Evolutionary conservation across 1,140 invertebrate species (phyloP).

Genomic region (Drosophila asahinai): DNA sequence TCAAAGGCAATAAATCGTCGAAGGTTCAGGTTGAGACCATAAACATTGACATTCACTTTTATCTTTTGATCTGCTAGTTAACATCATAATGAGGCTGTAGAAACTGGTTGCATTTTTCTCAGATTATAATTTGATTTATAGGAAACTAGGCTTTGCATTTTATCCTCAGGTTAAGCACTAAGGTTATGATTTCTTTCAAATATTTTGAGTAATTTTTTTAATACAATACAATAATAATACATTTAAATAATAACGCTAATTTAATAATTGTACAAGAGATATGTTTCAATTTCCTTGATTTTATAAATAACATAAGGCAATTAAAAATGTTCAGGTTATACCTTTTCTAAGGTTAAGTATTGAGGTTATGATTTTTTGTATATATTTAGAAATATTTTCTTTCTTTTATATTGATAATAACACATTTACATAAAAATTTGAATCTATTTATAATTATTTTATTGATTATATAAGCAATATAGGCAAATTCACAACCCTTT

Average conservation of each 20-base stretch:
- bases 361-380: not conserved
- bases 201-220: too few relatives aligned
- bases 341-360: too few relatives aligned
- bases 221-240: too few relatives aligned
- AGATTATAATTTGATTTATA: not conserved
- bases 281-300: too few relatives aligned
- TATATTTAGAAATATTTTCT: not conserved
- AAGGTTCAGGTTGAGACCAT: not conserved
- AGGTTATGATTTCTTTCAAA: too few relatives aligned
- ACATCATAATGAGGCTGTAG: not conserved
- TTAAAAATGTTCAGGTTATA: too few relatives aligned
- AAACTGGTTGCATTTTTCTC: not conserved
- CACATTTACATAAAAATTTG: too few relatives aligned
- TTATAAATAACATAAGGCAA: too few relatives aligned
- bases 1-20: not conserved
- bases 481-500: not conserved
- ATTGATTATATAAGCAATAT: not conserved
- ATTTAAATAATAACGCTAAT: too few relatives aligned
- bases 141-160: not conserved
- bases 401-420: not conserved
- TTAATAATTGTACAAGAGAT: too few relatives aligned
- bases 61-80: not conserved
- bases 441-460: not conserved
- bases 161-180: too few relatives aligned
- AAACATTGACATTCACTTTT: conserved; percentile 19